Percentiles rank a stretch among this genome's conserved stretches.
phyloP scores from a whole-genome alignment of 1,140 invertebrate genomes.

The Bombus waltoni region DNA sequence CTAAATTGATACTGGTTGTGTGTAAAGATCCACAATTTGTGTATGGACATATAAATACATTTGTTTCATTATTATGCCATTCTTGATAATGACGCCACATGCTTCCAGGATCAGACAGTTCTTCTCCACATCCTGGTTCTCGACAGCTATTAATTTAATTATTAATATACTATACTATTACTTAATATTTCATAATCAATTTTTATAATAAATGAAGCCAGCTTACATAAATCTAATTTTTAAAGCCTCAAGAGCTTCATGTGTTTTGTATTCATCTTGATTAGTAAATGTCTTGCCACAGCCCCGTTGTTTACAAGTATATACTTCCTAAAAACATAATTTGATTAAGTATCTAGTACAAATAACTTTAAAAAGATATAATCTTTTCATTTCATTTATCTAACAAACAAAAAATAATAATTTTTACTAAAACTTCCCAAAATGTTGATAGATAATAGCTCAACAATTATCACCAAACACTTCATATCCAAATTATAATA shows the following conservation, averaged over 20 bases:
- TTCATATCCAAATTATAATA: neutral
- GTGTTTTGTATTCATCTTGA: slow-evolving; percentile 80
- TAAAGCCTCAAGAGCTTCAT: slow-evolving; percentile 78
- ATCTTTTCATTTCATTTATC: neutral
- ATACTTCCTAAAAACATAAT: slow-evolving; percentile 75
- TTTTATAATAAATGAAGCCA: neutral
- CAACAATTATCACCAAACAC: neutral
- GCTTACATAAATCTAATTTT: slow-evolving; percentile 81
- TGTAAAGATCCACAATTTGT: slow-evolving; percentile 78
- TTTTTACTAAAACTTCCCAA: neutral
- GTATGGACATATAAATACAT: slow-evolving; percentile 79
- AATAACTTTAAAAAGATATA: neutral
- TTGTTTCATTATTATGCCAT: slow-evolving; percentile 81
- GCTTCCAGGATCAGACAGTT: slow-evolving; percentile 79
- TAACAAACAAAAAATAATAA: neutral
- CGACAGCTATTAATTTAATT: slow-evolving; percentile 72
- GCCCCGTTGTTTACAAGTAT: slow-evolving; percentile 79
- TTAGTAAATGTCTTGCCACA: slow-evolving; percentile 81
- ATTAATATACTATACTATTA: neutral
- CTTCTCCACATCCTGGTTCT: slow-evolving; percentile 80
- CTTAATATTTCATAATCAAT: neutral
- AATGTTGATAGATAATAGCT: neutral
- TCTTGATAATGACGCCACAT: slow-evolving; percentile 82
- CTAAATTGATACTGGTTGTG: slow-evolving; percentile 75
- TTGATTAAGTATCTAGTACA: neutral